Evolutionary conservation across 2,797 vertebrate species (phyloP).

Genomic region (Coranthus polyacanthus): DNA sequence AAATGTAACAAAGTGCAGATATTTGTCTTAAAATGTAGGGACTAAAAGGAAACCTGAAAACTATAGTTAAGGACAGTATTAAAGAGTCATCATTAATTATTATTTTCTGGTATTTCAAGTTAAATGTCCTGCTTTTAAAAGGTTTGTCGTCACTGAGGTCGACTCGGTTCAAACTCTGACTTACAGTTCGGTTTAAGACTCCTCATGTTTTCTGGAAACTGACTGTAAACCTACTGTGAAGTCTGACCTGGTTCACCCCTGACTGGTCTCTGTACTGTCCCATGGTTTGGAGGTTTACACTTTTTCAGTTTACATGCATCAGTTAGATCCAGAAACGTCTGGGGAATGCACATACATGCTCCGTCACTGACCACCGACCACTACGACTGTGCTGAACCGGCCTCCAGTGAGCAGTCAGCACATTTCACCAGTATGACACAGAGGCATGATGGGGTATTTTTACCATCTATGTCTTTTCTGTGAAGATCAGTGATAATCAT

Average conservation of each 20-base stretch:
- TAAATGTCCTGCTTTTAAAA: too few relatives aligned
- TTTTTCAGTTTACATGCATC: slow-evolving; percentile 16
- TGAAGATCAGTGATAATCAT: neutral
- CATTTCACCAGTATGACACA: slow-evolving; percentile 3
- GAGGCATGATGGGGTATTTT: slow-evolving; percentile 3
- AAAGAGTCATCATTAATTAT: too few relatives aligned
- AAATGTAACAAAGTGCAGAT: too few relatives aligned
- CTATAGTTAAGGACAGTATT: too few relatives aligned
- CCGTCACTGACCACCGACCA: slow-evolving; percentile 56
- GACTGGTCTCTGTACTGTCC: slow-evolving; percentile 60
- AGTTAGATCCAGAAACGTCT: slow-evolving; percentile 12
- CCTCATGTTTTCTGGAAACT: slow-evolving; percentile 42
- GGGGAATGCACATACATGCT: slow-evolving; percentile 12
- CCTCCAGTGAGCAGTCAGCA: slow-evolving; percentile 23
- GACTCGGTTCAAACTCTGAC: too few relatives aligned
- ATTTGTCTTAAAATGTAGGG: too few relatives aligned
- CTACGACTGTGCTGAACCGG: slow-evolving; percentile 1
- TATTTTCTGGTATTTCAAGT: too few relatives aligned
- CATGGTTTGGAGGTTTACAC: slow-evolving; percentile 48
- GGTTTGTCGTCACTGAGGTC: too few relatives aligned
- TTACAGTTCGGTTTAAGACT: slow-evolving; percentile 2
- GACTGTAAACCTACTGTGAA: slow-evolving; percentile 40
- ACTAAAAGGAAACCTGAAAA: too few relatives aligned
- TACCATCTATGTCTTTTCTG: slow-evolving; percentile 5
- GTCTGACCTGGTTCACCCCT: slow-evolving; percentile 19